Conservation (phyloP, 2,888 invertebrate genomes). For the Zaprionus obscuricornis region DNA sequence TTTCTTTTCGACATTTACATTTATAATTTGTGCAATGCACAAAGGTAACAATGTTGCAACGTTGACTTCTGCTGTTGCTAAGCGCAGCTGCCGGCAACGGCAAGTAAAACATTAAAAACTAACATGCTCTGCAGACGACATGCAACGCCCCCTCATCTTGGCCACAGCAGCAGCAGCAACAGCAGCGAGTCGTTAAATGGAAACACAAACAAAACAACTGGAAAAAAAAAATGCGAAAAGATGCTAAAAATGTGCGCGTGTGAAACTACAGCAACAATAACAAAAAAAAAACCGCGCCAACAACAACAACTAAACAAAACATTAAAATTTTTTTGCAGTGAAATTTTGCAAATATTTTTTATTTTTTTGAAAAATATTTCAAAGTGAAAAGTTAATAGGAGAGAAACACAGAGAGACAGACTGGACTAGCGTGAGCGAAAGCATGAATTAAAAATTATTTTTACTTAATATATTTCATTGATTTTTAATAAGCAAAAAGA, state of each 20-base stretch:
- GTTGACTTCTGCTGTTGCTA: not conserved
- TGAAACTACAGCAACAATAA: conserved; percentile 30
- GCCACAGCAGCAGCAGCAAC: conserved; percentile 16
- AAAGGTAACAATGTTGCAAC: too few species aligned
- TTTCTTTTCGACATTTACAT: too few species aligned
- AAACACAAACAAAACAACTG: conserved; percentile 44
- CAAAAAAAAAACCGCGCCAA: conserved; percentile 9
- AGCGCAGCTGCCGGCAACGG: not conserved
- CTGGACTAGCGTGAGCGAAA: conserved; percentile 30
- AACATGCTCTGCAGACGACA: conserved; percentile 39
- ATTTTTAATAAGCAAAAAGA: conserved; percentile 54
- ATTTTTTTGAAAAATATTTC: conserved; percentile 29
- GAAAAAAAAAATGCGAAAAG: conserved; percentile 38
- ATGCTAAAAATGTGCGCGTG: conserved; percentile 73
- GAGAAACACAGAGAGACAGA: not conserved
- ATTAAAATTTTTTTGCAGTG: conserved; percentile 27
- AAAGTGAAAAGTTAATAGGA: conserved; percentile 31
- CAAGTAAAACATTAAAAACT: conserved; percentile 13
- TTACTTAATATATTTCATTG: conserved; percentile 51
- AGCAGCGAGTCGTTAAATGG: conserved; percentile 48
- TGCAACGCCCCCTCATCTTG: conserved; percentile 41
- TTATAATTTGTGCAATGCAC: too few species aligned
- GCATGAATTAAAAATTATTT: conserved; percentile 70
- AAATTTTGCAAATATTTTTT: conserved; percentile 47
- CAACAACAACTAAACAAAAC: conserved; percentile 17